phyloP scores from a whole-genome alignment of 1,140 invertebrate genomes.

The Pantala flavescens region DNA sequence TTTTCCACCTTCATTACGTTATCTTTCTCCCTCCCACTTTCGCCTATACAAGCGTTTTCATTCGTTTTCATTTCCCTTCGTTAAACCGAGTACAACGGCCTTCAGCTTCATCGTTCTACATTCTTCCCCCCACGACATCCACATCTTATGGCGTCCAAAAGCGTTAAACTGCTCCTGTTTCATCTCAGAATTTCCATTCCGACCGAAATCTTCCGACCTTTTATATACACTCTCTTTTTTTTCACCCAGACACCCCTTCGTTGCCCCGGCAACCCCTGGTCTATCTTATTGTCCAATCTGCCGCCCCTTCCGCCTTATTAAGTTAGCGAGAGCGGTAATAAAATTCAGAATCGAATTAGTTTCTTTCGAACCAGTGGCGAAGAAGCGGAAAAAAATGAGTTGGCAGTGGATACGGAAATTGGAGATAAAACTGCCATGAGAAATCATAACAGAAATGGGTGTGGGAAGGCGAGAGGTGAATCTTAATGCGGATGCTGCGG shows the following conservation, averaged over 20 bases:
- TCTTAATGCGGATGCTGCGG: no score
- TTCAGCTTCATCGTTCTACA: neutral
- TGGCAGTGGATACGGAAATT: no score
- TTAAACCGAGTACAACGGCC: no score
- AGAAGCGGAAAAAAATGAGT: neutral
- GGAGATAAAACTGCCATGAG: no score
- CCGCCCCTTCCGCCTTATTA: neutral
- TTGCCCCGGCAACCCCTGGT: neutral
- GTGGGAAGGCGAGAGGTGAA: no score
- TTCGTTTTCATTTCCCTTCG: no score
- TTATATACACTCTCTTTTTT: neutral
- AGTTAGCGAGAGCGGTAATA: neutral
- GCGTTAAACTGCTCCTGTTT: neutral
- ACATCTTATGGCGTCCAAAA: neutral
- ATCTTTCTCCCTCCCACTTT: neutral
- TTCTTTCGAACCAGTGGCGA: neutral
- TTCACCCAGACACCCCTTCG: neutral
- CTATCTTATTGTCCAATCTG: neutral
- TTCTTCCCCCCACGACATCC: neutral
- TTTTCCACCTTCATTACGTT: neutral
- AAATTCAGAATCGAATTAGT: conserved; percentile 3
- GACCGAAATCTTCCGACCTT: neutral
- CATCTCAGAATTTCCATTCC: neutral
- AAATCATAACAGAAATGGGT: no score
- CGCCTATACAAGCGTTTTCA: neutral